phyloP scores from a whole-genome alignment of 2,113 vertebrate genomes.

The Fukomys damarensis region DNA sequence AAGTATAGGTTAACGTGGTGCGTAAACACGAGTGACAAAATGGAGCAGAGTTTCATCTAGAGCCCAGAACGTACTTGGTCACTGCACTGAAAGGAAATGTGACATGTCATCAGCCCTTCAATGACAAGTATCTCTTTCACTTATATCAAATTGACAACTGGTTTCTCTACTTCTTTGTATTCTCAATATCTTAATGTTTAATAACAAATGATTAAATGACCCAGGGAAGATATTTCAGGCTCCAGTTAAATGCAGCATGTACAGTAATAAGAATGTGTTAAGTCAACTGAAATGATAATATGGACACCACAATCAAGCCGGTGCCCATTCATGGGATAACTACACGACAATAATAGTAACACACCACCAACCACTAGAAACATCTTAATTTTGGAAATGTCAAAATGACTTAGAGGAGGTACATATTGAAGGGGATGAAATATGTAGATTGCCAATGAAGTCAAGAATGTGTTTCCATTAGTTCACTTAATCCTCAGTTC shows the following conservation, averaged over 20 bases:
- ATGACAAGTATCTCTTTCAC: constrained; percentile 3
- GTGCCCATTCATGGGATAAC: not conserved
- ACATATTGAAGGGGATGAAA: not conserved
- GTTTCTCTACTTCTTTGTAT: constrained; percentile 5
- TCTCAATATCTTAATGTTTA: constrained; percentile 6
- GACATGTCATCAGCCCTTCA: constrained; percentile 26
- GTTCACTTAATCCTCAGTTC: not conserved
- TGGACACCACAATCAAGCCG: not conserved
- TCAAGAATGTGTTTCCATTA: not conserved
- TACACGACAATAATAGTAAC: not conserved
- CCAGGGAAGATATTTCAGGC: constrained; percentile 2
- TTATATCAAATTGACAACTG: constrained; percentile 20
- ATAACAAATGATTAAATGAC: not conserved
- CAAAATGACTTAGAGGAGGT: not conserved
- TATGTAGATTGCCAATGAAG: not conserved
- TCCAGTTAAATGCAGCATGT: not conserved
- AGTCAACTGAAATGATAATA: not conserved
- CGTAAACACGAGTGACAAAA: constrained; percentile 15
- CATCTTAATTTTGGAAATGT: constrained; percentile 27
- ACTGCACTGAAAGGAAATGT: not conserved
- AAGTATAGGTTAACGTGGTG: not conserved
- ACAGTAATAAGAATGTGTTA: not conserved
- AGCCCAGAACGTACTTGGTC: not conserved
- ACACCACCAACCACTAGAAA: not conserved
- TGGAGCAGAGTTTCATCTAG: not conserved